phyloP scores from a whole-genome alignment of 2,797 vertebrate genomes.

The Poeciliopsis turneri region DNA sequence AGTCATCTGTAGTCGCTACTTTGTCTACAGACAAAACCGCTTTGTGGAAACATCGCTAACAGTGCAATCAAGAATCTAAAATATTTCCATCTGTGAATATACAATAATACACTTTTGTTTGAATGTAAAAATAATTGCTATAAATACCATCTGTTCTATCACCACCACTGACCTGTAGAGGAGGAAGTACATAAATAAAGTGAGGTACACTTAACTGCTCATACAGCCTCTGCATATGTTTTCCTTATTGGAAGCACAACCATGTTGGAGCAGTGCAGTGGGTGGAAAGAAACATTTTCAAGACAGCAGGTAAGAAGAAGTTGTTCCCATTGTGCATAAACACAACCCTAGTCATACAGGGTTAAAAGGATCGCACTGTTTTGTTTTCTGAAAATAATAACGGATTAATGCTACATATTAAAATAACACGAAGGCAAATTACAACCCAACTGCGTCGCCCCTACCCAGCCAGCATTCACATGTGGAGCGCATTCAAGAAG shows the following conservation, averaged over 20 bases:
- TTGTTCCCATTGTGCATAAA: constrained; percentile 14
- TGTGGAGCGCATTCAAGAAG: neutral
- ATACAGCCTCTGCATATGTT: constrained; percentile 31
- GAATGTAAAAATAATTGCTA: constrained; percentile 50
- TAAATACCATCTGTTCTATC: constrained; percentile 52
- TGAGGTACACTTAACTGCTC: constrained; percentile 61
- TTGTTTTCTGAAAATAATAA: neutral
- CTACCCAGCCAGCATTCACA: neutral
- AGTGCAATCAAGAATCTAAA: constrained; percentile 28
- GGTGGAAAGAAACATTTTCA: constrained; percentile 10
- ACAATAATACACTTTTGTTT: constrained; percentile 28
- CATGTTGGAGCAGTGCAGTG: constrained; percentile 18
- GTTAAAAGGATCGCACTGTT: neutral
- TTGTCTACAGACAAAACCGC: constrained; percentile 32
- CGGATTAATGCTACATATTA: neutral
- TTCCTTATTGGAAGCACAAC: constrained; percentile 16
- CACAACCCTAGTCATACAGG: neutral
- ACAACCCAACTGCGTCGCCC: neutral
- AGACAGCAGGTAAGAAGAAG: constrained; percentile 3
- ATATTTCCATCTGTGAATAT: constrained; percentile 40
- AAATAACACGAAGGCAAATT: constrained; percentile 23
- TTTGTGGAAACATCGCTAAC: constrained; percentile 41
- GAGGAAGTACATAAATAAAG: constrained; percentile 51
- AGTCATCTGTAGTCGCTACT: constrained; percentile 41
- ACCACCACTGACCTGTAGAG: constrained; percentile 59